Conservation (phyloP, 2,113 vertebrate genomes). For the Varanus salvator region DNA sequence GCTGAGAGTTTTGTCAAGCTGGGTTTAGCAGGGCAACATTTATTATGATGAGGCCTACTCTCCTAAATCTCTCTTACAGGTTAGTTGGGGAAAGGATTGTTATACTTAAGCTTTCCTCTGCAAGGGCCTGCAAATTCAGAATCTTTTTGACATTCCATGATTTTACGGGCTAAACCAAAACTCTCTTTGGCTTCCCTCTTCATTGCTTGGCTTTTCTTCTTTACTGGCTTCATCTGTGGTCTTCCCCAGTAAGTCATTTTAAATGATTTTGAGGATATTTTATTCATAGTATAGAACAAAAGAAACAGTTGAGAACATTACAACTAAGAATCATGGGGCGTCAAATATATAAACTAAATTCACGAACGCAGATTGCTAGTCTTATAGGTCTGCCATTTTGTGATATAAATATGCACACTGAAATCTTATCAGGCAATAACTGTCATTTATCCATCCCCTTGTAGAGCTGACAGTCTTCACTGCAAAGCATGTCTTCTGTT, state of each 20-base stretch:
- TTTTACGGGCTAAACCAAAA: neutral
- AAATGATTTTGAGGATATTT: neutral
- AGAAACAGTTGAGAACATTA: neutral
- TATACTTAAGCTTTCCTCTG: neutral
- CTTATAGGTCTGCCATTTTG: neutral
- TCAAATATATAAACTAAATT: neutral
- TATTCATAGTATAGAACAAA: neutral
- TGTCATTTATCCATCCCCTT: neutral
- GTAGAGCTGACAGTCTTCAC: neutral
- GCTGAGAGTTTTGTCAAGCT: constrained; percentile 20
- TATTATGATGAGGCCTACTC: neutral
- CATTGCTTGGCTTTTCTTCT: constrained; percentile 30
- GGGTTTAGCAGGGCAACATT: neutral
- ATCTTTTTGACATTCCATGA: neutral
- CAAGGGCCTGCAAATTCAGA: neutral
- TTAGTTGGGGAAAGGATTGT: constrained; percentile 22
- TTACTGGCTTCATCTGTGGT: constrained; percentile 15
- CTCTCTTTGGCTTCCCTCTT: constrained; percentile 13
- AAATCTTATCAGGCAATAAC: neutral
- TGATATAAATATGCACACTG: neutral
- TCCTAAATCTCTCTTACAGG: neutral
- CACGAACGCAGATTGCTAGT: neutral
- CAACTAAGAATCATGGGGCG: neutral
- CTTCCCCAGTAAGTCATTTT: neutral
- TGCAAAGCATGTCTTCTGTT: neutral